These are phyloP conservation scores for Amphimedon queenslandica DNA, from an alignment of 37 sponge, comb jelly and placozoan species.

Conservation along the genomic window DNA sequence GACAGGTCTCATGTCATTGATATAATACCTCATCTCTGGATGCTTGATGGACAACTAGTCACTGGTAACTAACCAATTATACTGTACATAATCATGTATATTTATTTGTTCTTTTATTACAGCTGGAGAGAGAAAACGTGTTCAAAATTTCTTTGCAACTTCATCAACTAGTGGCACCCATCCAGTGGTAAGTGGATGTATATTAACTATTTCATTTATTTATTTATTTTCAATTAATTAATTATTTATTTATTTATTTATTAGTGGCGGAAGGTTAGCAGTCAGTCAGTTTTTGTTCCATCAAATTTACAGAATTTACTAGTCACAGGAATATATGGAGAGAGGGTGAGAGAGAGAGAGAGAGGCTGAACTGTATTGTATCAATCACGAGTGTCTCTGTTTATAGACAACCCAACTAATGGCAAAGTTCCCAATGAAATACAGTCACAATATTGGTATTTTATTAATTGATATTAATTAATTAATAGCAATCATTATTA, in stretches of 20 bases:
- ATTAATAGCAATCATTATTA: neutral
- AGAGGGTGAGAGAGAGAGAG: conserved; percentile 27
- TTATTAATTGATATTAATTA: neutral
- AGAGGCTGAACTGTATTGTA: neutral
- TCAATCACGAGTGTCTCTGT: neutral
- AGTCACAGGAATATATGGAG: conserved; percentile 55
- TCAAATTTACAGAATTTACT: conserved; percentile 48
- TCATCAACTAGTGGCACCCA: conserved; percentile 29
- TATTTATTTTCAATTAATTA: neutral
- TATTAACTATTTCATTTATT: too few species aligned
- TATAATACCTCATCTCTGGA: conserved; percentile 60
- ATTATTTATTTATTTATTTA: neutral
- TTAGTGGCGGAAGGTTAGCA: neutral
- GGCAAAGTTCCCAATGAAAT: neutral
- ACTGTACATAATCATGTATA: neutral
- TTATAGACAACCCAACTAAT: neutral
- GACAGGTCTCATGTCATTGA: conserved; percentile 66
- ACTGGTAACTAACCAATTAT: conserved; percentile 30
- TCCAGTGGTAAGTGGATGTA: conserved; percentile 60
- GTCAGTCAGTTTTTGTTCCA: conserved; percentile 24
- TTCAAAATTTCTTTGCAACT: conserved; percentile 39
- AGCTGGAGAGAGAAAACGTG: conserved; percentile 57
- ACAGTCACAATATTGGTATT: neutral
- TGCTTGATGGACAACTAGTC: conserved; percentile 59
- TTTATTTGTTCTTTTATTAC: neutral